Conservation (phyloP, 2,113 vertebrate genomes). For the Petrocephalus microphthalmus region DNA sequence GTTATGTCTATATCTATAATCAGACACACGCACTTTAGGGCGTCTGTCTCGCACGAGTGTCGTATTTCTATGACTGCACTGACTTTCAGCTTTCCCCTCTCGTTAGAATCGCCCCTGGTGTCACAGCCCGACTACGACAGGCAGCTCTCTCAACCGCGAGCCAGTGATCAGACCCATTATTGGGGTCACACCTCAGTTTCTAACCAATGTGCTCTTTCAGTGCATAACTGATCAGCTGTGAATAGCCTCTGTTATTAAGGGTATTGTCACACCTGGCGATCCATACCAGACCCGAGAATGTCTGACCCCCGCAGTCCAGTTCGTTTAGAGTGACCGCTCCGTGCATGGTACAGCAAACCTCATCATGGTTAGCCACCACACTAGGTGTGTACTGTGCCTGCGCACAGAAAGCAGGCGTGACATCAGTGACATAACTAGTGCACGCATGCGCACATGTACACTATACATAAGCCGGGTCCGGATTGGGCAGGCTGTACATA, state of each 20-base stretch:
- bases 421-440: neutral
- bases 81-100: neutral
- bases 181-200: neutral
- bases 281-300: neutral
- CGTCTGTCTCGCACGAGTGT: neutral
- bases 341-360: neutral
- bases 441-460: neutral
- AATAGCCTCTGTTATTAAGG: neutral
- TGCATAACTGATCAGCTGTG: neutral
- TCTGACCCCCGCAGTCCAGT: neutral
- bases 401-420: neutral
- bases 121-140: neutral
- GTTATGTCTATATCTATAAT: neutral
- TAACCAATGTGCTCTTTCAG: neutral
- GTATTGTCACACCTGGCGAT: neutral
- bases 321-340: neutral
- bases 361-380: neutral
- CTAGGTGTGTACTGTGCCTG: neutral
- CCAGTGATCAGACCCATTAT: neutral
- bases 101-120: neutral
- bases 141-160: neutral
- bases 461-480: neutral
- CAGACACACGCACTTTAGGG: neutral
- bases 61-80: neutral
- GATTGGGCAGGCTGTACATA: neutral